Base-by-base conservation (phyloP, 2,888 invertebrate species). In the Lepidonotus clava region DNA sequence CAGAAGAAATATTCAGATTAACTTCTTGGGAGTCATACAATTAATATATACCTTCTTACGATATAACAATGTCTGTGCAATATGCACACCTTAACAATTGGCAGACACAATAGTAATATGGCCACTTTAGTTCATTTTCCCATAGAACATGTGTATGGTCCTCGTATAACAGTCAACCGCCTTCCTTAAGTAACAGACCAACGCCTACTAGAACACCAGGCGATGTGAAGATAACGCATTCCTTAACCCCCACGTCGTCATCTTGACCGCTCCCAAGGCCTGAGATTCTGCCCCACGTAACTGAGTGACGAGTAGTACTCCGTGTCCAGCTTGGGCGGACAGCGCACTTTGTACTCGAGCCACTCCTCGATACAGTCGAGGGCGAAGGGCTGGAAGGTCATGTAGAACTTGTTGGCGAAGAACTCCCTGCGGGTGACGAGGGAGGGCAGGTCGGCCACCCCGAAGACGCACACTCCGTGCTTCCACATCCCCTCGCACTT, bases 371-470 rank as follows among this genome's bases (percentile, higher is more conserved):
- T 66, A 76, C 93, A 92, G 34, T 89, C 89, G 61, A 90, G 89
- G 0, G 91, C 91, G 14, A 90, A 88, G 5, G 91, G 90, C 83
- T 93, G 89, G 80, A 86, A 87, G 61, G 91, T 88, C 6, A 88
- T 36, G 84, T 91, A 89, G 85, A 93, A 89, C 87, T 93, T 93
- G 88, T 93, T 93, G 40, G 88, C 91, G 83, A 93, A 91, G 34
- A 92, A 87, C 56, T 92, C 90, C 24, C 87, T 84, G 11, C 84
- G 87, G 8, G 83, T 84, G 28, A 88, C 66, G 0, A 92, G 89
- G 0, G 11, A 21, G 6, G 88, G 87, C 28, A 92, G 80, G 83
- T 93, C 92, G 8, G 86, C 88, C 18, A 91, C 89, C 5, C 92
- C 92, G 84, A 90, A 91, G 1, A 92, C 90, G 85, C 92, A 92